phyloP scores from a whole-genome alignment of 1,140 invertebrate genomes.

The Musca vetustissima region DNA sequence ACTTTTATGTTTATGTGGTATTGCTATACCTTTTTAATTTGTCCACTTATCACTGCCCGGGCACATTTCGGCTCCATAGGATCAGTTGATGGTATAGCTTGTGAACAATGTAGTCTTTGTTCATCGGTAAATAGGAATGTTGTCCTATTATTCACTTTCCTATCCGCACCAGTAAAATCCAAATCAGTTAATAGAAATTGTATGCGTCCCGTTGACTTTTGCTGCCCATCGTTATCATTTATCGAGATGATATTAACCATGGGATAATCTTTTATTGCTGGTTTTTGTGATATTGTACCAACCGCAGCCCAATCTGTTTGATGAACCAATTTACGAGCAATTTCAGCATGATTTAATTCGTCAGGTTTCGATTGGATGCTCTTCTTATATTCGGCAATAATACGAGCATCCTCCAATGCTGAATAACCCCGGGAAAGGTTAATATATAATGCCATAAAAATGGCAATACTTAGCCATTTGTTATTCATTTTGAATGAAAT shows the following conservation, averaged over 20 bases:
- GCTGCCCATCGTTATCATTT: constrained; percentile 66
- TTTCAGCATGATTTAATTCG: constrained; percentile 45
- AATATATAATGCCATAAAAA: constrained; percentile 27
- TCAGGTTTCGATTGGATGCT: constrained; percentile 3
- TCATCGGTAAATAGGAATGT: constrained; percentile 71
- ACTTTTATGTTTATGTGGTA: neutral
- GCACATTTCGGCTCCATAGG: constrained; percentile 82
- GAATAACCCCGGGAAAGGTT: constrained; percentile 34
- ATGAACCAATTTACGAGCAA: constrained; percentile 56
- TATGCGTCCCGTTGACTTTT: constrained; percentile 72
- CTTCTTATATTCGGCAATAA: constrained; percentile 36
- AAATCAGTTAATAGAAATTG: constrained; percentile 77
- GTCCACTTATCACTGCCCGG: constrained; percentile 70
- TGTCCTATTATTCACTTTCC: constrained; percentile 63
- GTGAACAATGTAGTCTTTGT: constrained; percentile 67
- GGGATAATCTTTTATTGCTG: constrained; percentile 66
- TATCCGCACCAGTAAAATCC: constrained; percentile 73
- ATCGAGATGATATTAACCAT: constrained; percentile 75
- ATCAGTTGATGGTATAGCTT: constrained; percentile 58
- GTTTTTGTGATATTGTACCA: constrained; percentile 69
- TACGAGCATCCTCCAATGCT: constrained; percentile 33
- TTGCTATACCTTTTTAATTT: constrained; percentile 64
- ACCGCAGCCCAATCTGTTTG: constrained; percentile 71
- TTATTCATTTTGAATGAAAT: no score
- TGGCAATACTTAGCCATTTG: no score